A percentile compares a stretch with the other conserved stretches of the same genome.
Conservation (phyloP, 2,888 invertebrate species). For the Charanyca ferruginea region DNA sequence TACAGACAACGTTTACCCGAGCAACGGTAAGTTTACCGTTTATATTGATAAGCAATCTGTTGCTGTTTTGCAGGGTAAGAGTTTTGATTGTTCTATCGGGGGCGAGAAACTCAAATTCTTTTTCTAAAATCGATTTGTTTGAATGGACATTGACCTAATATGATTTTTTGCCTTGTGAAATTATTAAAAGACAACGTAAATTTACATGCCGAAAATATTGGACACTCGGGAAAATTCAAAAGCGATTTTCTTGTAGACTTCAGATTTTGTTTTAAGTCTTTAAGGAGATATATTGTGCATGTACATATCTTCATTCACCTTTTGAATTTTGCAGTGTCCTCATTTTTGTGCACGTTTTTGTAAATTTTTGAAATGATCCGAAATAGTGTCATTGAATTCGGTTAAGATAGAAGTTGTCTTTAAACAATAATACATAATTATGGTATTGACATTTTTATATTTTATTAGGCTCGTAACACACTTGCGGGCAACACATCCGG, state of each 20-base stretch:
- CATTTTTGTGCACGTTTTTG: too few species aligned
- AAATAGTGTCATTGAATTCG: slow-evolving; percentile 2
- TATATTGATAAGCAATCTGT: slow-evolving; percentile 81
- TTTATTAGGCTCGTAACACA: background rate
- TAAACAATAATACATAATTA: slow-evolving; percentile 5
- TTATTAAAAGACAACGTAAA: background rate
- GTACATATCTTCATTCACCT: too few species aligned
- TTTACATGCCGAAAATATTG: too few species aligned
- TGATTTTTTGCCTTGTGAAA: slow-evolving; percentile 9
- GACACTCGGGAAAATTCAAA: too few species aligned
- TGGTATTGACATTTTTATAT: slow-evolving; percentile 11
- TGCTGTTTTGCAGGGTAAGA: slow-evolving; percentile 73
- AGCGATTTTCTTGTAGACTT: too few species aligned
- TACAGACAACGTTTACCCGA: slow-evolving; percentile 72
- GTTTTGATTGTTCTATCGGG: slow-evolving; percentile 79
- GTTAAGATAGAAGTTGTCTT: slow-evolving; percentile 9
- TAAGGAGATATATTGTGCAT: too few species aligned
- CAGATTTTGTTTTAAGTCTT: too few species aligned
- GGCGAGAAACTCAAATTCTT: slow-evolving; percentile 81
- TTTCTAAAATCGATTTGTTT: slow-evolving; percentile 65
- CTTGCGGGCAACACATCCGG: too few species aligned
- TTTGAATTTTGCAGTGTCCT: too few species aligned
- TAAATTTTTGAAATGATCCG: background rate
- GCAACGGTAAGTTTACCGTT: slow-evolving; percentile 78
- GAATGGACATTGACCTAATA: slow-evolving; percentile 3